Base-by-base conservation (phyloP, 2,113 vertebrate species). In the Campylorhamphus procurvoides region DNA sequence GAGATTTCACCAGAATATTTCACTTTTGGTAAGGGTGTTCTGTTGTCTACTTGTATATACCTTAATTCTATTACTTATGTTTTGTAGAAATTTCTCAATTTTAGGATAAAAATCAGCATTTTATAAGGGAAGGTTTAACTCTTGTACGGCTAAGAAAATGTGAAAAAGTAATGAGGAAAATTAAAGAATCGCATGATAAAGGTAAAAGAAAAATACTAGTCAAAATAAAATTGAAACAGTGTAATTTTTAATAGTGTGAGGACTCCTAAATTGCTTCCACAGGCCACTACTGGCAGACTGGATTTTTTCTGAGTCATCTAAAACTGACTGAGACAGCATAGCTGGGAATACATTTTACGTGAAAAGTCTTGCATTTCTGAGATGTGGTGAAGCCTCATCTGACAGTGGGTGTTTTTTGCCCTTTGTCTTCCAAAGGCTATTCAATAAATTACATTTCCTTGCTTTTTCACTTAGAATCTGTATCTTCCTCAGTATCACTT, bases 251-350 rank as follows among this genome's bases (percentile, higher is more conserved):
- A 7, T 24, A 74, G 31, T 46, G 10, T 58, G 19, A 77, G 25
- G 63, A 58, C 59, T 93, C 31, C 15, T 74, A 59, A 95, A 94
- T 88, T 90, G 42, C n/a, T 96, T 95, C 39, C 39, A 89, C 87
- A 94, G 92, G 42, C 25, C 64, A 29, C 44, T 55, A 13, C 75
- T 95, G 62, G 81, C 74, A 93, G n/a, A 18, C 10, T 47, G 44
- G 1, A 18, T 75, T 89, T 88, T 68, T n/a, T 12, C 52, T 74
- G 75, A 93, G 47, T 94, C 52, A 84, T 88, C 63, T 94, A 77
- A 88, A 90, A 63, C 47, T 93, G 59, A 64, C 15, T 74, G 87
- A 77, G 63, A 73, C 74, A 80, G 59, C 67, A 56, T 59, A 94
- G 7, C 42, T 90, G 42, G 39, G 71, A 80, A 77, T 88, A 55